These are phyloP conservation scores for Pitangus sulphuratus DNA, from an alignment of 2,797 vertebrate species.

Conservation along the genomic window DNA sequence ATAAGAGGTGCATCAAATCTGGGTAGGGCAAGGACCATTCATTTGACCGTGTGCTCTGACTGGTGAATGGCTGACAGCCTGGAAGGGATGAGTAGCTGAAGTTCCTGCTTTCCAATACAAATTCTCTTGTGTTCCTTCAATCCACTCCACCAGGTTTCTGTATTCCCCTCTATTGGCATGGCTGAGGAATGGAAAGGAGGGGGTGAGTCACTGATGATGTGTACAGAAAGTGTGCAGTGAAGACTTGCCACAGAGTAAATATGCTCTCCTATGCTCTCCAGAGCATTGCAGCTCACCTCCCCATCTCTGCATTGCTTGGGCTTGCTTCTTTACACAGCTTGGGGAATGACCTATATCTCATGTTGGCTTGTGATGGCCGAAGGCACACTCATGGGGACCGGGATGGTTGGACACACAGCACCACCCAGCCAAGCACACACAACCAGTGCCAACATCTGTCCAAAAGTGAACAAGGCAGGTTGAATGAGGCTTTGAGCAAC, in stretches of 20 bases:
- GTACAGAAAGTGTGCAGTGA: not conserved
- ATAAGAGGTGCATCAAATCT: not conserved
- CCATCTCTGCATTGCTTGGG: not conserved
- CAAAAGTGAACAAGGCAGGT: not conserved
- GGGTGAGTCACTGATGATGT: not conserved
- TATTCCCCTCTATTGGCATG: not conserved
- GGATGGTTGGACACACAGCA: rapidly evolving
- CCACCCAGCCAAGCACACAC: not conserved
- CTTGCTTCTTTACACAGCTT: not conserved
- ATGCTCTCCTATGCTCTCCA: not conserved
- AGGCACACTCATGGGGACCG: rapidly evolving
- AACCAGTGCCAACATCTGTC: rapidly evolving
- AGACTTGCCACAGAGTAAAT: not conserved
- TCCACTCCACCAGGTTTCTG: not conserved
- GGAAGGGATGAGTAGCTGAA: not conserved
- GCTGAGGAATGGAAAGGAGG: not conserved
- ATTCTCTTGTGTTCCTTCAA: not conserved
- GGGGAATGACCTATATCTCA: rapidly evolving
- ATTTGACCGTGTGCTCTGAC: not conserved
- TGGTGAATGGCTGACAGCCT: not conserved
- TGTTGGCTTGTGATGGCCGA: not conserved
- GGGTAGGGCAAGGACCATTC: not conserved
- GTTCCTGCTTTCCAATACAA: not conserved
- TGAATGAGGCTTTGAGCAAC: not conserved
- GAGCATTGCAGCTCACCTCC: not conserved